Conservation (phyloP, 2,113 vertebrate genomes). For the Engystomops pustulosus region DNA sequence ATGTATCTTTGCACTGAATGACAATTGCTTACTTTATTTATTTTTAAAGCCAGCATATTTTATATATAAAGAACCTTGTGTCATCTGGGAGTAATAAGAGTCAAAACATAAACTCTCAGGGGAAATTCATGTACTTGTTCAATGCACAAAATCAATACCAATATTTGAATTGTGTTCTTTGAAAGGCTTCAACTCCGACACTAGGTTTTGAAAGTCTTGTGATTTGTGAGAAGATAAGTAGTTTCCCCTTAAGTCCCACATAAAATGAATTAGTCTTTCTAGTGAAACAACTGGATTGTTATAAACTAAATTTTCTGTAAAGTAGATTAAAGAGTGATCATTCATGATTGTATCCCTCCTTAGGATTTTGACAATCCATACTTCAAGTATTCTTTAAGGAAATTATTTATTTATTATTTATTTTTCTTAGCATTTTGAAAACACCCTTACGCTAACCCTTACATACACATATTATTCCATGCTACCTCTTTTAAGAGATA, state of each 20-base stretch:
- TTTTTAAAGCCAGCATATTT: slow-evolving; percentile 23
- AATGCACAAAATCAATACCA: slow-evolving; percentile 44
- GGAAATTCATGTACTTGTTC: slow-evolving; percentile 46
- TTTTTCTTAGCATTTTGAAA: too few relatives aligned
- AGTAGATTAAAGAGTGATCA: neutral
- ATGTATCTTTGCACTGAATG: neutral
- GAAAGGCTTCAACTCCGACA: slow-evolving; percentile 19
- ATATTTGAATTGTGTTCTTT: slow-evolving; percentile 41
- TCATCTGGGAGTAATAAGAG: slow-evolving; percentile 44
- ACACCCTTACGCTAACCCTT: too few relatives aligned
- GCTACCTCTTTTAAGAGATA: too few relatives aligned
- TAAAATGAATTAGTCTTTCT: slow-evolving; percentile 28
- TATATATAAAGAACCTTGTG: slow-evolving; percentile 1
- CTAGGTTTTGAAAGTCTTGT: slow-evolving; percentile 10
- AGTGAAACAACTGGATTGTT: neutral
- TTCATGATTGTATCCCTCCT: neutral
- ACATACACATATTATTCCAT: too few relatives aligned
- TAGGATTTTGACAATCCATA: neutral
- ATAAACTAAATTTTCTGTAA: neutral
- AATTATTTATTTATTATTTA: too few relatives aligned
- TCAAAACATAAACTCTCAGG: slow-evolving; percentile 43
- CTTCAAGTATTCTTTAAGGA: neutral
- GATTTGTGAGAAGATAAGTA: slow-evolving; percentile 29
- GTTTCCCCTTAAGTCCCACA: slow-evolving; percentile 9
- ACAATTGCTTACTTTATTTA: neutral